phyloP scores from a whole-genome alignment of 35 echinoderm and acorn worm species.

The Eucidaris tribuloides region DNA sequence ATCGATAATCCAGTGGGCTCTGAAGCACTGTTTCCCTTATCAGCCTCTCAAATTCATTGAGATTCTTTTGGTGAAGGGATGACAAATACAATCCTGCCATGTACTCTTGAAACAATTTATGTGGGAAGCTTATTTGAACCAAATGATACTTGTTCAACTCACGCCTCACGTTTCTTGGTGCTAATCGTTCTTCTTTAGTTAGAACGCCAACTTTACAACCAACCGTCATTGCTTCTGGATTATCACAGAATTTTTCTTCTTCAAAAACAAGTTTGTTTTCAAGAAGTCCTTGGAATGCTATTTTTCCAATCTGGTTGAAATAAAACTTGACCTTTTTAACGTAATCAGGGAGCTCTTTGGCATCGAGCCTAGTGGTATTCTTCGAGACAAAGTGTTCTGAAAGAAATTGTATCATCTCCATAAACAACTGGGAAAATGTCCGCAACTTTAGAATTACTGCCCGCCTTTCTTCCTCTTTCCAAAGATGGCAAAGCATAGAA shows the following conservation, averaged over 20 bases:
- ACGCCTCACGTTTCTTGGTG: not conserved
- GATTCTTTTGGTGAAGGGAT: not conserved
- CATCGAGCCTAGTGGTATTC: not conserved
- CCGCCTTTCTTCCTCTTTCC: not conserved
- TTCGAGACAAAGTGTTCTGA: not conserved
- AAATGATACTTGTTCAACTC: not conserved
- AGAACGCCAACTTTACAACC: not conserved
- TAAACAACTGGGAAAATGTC: not conserved
- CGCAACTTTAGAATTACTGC: not conserved
- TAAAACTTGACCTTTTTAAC: not conserved
- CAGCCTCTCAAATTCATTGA: not conserved
- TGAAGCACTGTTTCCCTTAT: not conserved
- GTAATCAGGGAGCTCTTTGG: not conserved
- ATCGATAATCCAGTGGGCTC: not conserved
- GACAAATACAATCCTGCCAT: not conserved
- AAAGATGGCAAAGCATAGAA: not conserved
- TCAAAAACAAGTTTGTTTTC: not conserved
- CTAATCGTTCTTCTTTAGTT: not conserved
- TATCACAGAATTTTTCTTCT: not conserved
- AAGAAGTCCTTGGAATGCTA: not conserved
- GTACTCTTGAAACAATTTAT: not conserved
- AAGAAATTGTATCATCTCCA: not conserved
- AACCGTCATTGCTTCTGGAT: not conserved
- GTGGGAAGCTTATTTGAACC: not conserved
- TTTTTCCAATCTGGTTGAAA: not conserved